A percentile compares a stretch with the other conserved stretches of the same genome.
phyloP scores from a whole-genome alignment of 2,888 invertebrate genomes.

The Pseudococcus longispinus region DNA sequence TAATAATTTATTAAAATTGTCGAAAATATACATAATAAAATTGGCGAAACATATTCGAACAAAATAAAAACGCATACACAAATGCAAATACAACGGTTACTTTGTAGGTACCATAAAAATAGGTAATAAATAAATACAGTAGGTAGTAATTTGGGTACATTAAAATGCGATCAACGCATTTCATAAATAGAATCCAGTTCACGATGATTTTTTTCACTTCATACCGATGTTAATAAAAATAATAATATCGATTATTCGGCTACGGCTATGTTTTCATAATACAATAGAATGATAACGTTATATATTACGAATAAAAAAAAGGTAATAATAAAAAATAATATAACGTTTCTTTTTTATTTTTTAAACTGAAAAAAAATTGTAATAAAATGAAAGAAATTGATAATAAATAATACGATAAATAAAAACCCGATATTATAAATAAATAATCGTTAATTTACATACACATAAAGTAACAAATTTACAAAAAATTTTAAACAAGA shows the following conservation, averaged over 20 bases:
- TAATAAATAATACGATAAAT: conserved; percentile 29
- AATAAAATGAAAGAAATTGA: conserved; percentile 21
- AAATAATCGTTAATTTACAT: conserved; percentile 34
- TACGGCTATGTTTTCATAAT: not conserved
- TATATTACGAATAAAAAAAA: conserved; percentile 2
- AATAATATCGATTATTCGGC: not conserved
- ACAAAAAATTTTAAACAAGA: not conserved
- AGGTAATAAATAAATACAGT: conserved; percentile 14
- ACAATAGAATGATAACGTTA: conserved; percentile 31
- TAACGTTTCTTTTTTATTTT: not conserved
- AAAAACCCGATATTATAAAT: conserved; percentile 38
- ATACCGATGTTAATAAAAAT: not conserved
- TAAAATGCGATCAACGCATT: not conserved
- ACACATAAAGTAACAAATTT: conserved; percentile 12
- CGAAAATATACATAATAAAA: conserved; percentile 30
- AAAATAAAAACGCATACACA: conserved; percentile 13
- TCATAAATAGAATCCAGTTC: not conserved
- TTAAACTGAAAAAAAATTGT: conserved; percentile 15
- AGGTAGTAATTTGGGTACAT: not conserved
- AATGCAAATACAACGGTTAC: conserved; percentile 14
- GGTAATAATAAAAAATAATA: conserved; percentile 10
- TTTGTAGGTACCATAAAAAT: not conserved
- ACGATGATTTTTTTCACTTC: not conserved
- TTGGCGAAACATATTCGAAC: not conserved
- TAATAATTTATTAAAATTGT: conserved; percentile 47